phyloP scores from a whole-genome alignment of 2,797 vertebrate genomes.

The Eremophila alpestris region DNA sequence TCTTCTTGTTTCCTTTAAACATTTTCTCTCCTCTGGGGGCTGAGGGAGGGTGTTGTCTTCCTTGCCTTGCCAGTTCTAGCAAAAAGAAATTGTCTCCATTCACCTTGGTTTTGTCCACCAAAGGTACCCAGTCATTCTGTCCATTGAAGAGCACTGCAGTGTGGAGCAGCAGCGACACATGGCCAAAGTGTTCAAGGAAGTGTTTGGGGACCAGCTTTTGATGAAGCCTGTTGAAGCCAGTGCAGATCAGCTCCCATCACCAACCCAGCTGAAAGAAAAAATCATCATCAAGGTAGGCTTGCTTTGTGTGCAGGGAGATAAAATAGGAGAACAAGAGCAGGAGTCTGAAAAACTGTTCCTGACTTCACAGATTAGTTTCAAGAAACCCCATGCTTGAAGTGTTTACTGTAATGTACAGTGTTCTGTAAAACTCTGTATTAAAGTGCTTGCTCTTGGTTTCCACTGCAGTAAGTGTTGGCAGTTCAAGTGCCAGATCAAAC shows the following conservation, averaged over 20 bases:
- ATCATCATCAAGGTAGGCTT: constrained; percentile 90
- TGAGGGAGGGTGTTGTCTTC: not conserved
- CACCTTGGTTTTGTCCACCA: not conserved
- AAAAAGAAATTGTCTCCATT: not conserved
- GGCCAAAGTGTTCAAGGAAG: constrained; percentile 89
- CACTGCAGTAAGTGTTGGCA: not conserved
- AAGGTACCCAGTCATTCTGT: constrained; percentile 94
- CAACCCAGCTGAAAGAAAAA: constrained; percentile 91
- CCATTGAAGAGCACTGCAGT: constrained; percentile 93
- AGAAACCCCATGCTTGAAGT: not conserved
- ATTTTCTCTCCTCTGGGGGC: not conserved
- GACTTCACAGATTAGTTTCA: not conserved
- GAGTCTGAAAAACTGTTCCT: not conserved
- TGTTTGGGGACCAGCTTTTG: constrained; percentile 90
- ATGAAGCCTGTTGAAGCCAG: constrained; percentile 85
- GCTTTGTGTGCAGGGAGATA: not conserved
- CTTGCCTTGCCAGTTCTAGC: not conserved
- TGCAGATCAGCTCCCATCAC: constrained; percentile 93
- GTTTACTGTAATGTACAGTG: not conserved
- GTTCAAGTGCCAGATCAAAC: not conserved
- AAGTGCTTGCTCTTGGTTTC: not conserved
- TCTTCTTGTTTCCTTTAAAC: not conserved
- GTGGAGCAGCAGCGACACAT: constrained; percentile 93
- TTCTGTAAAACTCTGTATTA: not conserved
- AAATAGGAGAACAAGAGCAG: not conserved